These are phyloP conservation scores for Tetragnatha versicolor DNA, from an alignment of 1,140 invertebrate species.

Conservation along the genomic window DNA sequence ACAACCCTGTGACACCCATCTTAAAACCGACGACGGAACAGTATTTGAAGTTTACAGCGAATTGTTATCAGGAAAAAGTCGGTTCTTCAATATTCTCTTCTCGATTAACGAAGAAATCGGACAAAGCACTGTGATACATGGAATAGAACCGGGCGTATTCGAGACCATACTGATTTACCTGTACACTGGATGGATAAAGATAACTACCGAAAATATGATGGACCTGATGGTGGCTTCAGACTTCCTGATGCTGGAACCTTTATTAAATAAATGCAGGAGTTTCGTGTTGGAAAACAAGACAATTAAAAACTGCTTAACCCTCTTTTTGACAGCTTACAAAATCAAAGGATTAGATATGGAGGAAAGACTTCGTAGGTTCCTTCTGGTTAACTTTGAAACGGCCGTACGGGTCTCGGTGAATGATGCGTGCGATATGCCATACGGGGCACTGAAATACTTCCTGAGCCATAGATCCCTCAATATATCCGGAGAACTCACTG, in stretches of 20 bases:
- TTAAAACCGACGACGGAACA: too few species aligned
- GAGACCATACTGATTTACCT: constrained; percentile 6
- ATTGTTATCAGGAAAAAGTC: too few species aligned
- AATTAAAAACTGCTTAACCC: not conserved
- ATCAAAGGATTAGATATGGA: not conserved
- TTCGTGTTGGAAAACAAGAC: not conserved
- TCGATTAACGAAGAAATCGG: too few species aligned
- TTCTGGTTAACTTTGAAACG: not conserved
- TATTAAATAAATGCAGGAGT: not conserved
- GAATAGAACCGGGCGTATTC: too few species aligned
- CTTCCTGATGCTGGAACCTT: not conserved
- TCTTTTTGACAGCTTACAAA: not conserved
- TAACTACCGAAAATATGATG: not conserved
- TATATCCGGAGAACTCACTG: not conserved
- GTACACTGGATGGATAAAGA: not conserved
- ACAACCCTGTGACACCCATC: too few species aligned
- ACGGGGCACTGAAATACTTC: not conserved
- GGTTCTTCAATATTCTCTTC: too few species aligned
- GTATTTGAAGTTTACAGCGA: too few species aligned
- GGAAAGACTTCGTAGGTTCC: not conserved
- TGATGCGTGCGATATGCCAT: not conserved
- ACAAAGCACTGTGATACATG: too few species aligned
- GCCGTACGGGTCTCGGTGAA: not conserved
- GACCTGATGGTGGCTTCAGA: not conserved
- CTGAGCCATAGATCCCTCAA: constrained; percentile 8